Evolutionary conservation across 2,888 invertebrate genomes (phyloP), one percentile per base, ranked within the genome.

Genomic region (Eustalomyia histrio): DNA sequence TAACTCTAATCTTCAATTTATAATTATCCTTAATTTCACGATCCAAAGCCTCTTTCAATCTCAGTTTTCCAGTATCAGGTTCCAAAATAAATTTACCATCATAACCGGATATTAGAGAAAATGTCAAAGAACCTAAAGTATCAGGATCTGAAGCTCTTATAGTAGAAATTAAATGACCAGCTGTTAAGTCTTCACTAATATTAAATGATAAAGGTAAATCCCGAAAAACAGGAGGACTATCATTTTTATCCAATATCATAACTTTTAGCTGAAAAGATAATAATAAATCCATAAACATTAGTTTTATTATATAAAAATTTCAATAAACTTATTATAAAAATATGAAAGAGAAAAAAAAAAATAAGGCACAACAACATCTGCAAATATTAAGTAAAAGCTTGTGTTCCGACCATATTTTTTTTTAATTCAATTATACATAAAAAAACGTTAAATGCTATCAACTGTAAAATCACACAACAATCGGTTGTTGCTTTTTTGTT

Each of bases 161-260:
- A 10, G 94, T 94, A 10, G 95, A 94, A 79, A 97, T 94, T 47
- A 93, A 91, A 86, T 96, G 95, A 8, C 96, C 97, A 1, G 95
- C 94, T 47, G 95, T 94, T 79, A 96, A 92, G 89, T 97, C 97
- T 89, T 97, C 97, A 1, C 97, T 96, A 1, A 97, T 95, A 73
- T 93, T 92, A 89, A 94, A 95, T 64, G 93, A 93, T 85, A 94
- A 91, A 16, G 95, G 95, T 43, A 94, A 93, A 83, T 94, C 94
- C 85, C 93, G 94, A 92, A 97, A 97, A 71, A 94, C 93, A 4
- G 98, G 98, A n/a, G 97, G 97, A 87, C 96, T 97, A 92, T 98
- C 98, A 90, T 98, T 98, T 91, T 95, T 95, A 91, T 98, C 98
- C 89, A 96, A 90, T 68, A 98, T 95, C 75, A 94, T 94, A 85